phyloP scores from a whole-genome alignment of 2,113 vertebrate genomes.

The Hucho hucho region DNA sequence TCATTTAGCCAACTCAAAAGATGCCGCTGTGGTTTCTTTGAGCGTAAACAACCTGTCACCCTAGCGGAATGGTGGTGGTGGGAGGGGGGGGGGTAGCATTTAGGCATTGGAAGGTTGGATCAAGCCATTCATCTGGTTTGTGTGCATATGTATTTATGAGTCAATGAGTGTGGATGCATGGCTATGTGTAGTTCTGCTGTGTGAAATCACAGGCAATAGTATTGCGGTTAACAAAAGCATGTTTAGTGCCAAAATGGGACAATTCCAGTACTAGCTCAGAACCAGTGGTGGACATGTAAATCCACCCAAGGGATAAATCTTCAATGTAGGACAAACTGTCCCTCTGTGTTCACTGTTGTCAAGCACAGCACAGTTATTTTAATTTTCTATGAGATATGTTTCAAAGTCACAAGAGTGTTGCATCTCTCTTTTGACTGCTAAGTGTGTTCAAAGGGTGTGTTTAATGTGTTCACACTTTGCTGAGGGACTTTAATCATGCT shows the following conservation, averaged over 20 bases:
- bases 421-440: neutral
- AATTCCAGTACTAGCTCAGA: too few relatives aligned
- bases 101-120: slow-evolving; percentile 19
- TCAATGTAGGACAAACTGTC: too few relatives aligned
- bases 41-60: slow-evolving; percentile 9
- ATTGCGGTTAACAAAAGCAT: too few relatives aligned
- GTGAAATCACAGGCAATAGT: too few relatives aligned
- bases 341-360: neutral
- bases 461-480: slow-evolving; percentile 2
- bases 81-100: slow-evolving; percentile 7
- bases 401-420: neutral
- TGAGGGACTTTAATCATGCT: slow-evolving; percentile 7
- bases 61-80: slow-evolving; percentile 28
- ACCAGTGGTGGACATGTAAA: too few relatives aligned
- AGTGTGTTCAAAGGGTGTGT: neutral
- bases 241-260: too few relatives aligned
- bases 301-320: too few relatives aligned
- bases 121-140: slow-evolving; percentile 40
- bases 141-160: too few relatives aligned
- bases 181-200: too few relatives aligned
- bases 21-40: neutral
- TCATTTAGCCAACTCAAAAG: too few relatives aligned
- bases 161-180: too few relatives aligned
- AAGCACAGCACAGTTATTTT: neutral
- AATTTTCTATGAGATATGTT: neutral